phyloP scores from a whole-genome alignment of 2,113 vertebrate genomes.

The Microcebus lehilahytsara region DNA sequence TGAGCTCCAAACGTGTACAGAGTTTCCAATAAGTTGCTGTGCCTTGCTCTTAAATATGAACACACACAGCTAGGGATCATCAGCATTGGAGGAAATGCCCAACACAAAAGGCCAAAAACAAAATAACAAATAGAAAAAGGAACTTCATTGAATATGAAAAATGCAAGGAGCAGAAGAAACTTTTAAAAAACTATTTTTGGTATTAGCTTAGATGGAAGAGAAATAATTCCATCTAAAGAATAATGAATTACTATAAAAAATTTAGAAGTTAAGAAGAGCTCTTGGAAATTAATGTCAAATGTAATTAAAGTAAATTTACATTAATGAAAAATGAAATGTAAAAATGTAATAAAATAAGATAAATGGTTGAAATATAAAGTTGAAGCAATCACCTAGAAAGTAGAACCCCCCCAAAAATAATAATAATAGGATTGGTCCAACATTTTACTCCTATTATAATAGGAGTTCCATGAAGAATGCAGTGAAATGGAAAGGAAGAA shows the following conservation, averaged over 20 bases:
- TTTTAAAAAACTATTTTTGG: background rate
- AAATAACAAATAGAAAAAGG: background rate
- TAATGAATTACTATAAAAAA: background rate
- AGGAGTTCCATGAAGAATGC: constrained; percentile 5
- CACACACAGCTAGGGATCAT: background rate
- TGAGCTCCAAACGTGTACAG: background rate
- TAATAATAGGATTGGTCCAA: background rate
- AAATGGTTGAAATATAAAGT: background rate
- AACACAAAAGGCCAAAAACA: background rate
- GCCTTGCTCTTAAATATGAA: background rate
- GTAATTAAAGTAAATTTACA: background rate
- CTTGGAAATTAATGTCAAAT: background rate
- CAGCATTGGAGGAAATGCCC: background rate
- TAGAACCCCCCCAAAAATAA: background rate
- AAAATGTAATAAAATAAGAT: constrained; percentile 1
- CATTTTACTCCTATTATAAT: background rate
- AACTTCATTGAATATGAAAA: background rate
- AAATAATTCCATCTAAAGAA: background rate
- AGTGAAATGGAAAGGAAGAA: constrained; percentile 27
- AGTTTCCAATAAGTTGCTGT: background rate
- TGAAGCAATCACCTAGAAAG: background rate
- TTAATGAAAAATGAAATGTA: background rate
- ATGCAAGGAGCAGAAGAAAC: background rate
- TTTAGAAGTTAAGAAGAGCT: background rate
- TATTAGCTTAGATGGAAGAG: background rate